Evolutionary conservation across 2,888 invertebrate genomes (phyloP), one percentile per base, ranked within the genome.

Genomic region (Petrolisthes manimaculis): DNA sequence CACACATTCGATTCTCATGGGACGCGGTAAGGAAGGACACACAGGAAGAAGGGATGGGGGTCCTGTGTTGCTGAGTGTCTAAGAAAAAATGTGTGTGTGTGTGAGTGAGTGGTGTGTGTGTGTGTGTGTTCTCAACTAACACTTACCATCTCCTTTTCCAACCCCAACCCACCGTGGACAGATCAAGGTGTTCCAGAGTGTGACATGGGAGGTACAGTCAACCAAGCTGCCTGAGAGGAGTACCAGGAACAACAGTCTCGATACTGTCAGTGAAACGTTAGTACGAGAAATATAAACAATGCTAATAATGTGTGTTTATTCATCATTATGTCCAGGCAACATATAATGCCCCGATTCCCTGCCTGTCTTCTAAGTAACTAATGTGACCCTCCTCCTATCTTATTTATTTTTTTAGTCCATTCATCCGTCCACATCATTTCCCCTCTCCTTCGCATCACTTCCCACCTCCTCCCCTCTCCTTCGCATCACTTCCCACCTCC

Each of bases 111-210:
- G 37, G 37, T 37, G 37, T 1, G 37, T 37, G 37, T 37, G 37
- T 37, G 37, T 37, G 37, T 37, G 37, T 37, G 37, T 6, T 6
- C 69, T 6, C 4, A 4, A 14, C 69, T n/a, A n/a, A 14, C 0
- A 14, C 0, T 6, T 0, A 18, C 6, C 5, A 18, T 5, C 5
- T 21, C 14, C 69, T 5, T 8, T 69, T 6, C 79, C 79, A 4
- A n/a, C 54, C 4, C 54, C 56, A 53, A 4, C 55, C 55, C 94
- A 95, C 86, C 95, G 96, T 92, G 95, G 97, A 93, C 96, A 96
- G 92, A 96, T 96, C 0, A 97, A 97, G 86, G 94, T 97, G 92
- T 97, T 97, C 92, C 97, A 97, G 93, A 93, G 97, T 91, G 97
- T 97, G 93, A 93, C 97, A 84, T 93, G 96, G 91, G 94, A 96